Evolutionary conservation across 2,888 invertebrate genomes (phyloP).

Genomic region (Cosmopolites sordidus): DNA sequence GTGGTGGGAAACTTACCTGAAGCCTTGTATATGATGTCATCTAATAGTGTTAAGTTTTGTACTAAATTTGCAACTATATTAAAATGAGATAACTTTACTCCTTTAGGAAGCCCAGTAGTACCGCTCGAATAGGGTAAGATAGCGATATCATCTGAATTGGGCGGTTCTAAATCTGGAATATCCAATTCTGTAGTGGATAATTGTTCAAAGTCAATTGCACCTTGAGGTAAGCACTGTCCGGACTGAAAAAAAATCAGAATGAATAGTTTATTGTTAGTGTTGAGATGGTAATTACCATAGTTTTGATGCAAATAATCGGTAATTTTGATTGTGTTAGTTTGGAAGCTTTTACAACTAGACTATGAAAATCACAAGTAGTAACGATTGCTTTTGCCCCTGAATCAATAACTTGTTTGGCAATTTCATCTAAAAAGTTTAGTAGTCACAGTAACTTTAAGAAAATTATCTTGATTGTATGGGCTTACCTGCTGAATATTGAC

Average conservation of each 20-base stretch:
- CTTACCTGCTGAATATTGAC: too few species aligned
- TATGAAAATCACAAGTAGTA: slow-evolving; percentile 55
- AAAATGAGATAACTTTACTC: slow-evolving; percentile 62
- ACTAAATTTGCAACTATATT: slow-evolving; percentile 33
- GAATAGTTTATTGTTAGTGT: too few species aligned
- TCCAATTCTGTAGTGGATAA: slow-evolving; percentile 51
- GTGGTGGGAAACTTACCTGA: too few species aligned
- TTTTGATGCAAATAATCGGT: slow-evolving; percentile 55
- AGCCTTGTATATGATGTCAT: too few species aligned
- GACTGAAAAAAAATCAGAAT: slow-evolving; percentile 36
- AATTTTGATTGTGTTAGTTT: slow-evolving; percentile 47
- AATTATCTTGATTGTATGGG: too few species aligned
- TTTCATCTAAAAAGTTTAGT: slow-evolving; percentile 70
- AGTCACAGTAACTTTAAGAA: too few species aligned
- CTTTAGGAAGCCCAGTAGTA: slow-evolving; percentile 79
- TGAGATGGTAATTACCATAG: slow-evolving; percentile 35
- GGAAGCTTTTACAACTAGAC: slow-evolving; percentile 48
- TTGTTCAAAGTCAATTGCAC: slow-evolving; percentile 59
- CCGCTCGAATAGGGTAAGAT: slow-evolving; percentile 81
- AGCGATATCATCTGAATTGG: slow-evolving; percentile 57
- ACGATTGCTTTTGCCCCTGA: slow-evolving; percentile 62
- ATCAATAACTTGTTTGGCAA: slow-evolving; percentile 58
- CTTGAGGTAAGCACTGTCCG: slow-evolving; percentile 52
- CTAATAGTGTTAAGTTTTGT: slow-evolving; percentile 28
- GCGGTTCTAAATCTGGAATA: slow-evolving; percentile 51